Percentiles rank a stretch among this genome's conserved stretches.
phyloP scores from a whole-genome alignment of 2,888 invertebrate genomes.

The Plutella xylostella region DNA sequence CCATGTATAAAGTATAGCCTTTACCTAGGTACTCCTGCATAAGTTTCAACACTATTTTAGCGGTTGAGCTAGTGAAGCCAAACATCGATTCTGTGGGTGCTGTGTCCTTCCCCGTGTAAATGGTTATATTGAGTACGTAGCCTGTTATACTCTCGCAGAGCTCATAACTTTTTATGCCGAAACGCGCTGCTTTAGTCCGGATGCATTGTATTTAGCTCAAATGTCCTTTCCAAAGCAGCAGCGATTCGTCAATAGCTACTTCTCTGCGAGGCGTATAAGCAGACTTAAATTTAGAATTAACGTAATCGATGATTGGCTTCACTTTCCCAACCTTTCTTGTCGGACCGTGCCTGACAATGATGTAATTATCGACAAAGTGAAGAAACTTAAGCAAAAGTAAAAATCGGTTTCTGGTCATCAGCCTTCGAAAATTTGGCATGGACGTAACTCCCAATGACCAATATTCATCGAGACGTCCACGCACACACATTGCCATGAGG shows the following conservation, averaged over 20 bases:
- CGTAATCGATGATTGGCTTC: conserved; percentile 7
- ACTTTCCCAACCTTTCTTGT: conserved; percentile 7
- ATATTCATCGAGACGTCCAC: conserved; percentile 7
- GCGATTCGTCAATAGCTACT: conserved; percentile 8
- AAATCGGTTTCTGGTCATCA: conserved; percentile 6
- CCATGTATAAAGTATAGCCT: conserved; percentile 4
- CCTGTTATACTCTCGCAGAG: conserved; percentile 10
- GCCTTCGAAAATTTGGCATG: conserved; percentile 6
- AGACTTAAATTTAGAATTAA: conserved; percentile 9
- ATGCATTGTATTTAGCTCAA: conserved; percentile 11
- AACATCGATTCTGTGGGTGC: conserved; percentile 7
- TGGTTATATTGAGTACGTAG: conserved; percentile 9
- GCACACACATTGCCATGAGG: conserved; percentile 4
- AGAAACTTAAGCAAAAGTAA: conserved; percentile 5
- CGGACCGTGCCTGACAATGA: conserved; percentile 2
- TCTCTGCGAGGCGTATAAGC: conserved; percentile 4
- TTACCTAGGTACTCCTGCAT: conserved; percentile 9
- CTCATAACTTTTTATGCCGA: conserved; percentile 11
- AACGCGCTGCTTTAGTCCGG: conserved; percentile 19
- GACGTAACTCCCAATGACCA: conserved; percentile 2
- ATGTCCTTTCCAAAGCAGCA: conserved; percentile 11
- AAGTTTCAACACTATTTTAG: conserved; percentile 16
- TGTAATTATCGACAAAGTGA: conserved; percentile 4
- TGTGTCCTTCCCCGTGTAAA: conserved; percentile 9
- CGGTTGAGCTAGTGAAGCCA: conserved; percentile 16